Base-by-base conservation (phyloP, 2,888 invertebrate species). In the Proisotoma minuta region DNA sequence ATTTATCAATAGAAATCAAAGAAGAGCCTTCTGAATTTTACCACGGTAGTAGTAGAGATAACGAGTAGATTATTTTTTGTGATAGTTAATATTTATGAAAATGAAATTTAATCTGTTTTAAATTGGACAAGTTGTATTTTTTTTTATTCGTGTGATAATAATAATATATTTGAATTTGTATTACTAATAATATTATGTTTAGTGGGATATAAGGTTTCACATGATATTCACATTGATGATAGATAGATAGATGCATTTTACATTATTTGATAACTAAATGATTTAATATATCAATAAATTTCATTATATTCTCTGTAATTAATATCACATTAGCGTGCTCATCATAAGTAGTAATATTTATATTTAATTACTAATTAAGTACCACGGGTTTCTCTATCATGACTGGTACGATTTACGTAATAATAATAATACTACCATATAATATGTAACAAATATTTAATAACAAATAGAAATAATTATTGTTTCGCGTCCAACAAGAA, bases 11-110 rank as follows among this genome's bases (percentile, higher is more conserved):
- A 28, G 61, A 63, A 39, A 65, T 73, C 39, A 71, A 73, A 62
- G 73, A 71, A 10, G 73, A 73, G 49, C 66, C 68, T 1, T 63
- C 69, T 27, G 69, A 70, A 39, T 70, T n/a, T n/a, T n/a, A n/a
- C n/a, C n/a, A n/a, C n/a, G n/a, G n/a, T n/a, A n/a, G n/a, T n/a
- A n/a, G n/a, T n/a, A n/a, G n/a, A n/a, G n/a, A n/a, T n/a, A n/a
- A n/a, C n/a, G n/a, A n/a, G n/a, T n/a, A n/a, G n/a, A n/a, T n/a
- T n/a, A n/a, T n/a, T n/a, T n/a, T n/a, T n/a, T n/a, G n/a, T n/a
- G n/a, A n/a, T n/a, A n/a, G n/a, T n/a, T n/a, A n/a, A n/a, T n/a
- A n/a, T n/a, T n/a, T n/a, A n/a, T n/a, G n/a, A n/a, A n/a, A n/a
- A n/a, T n/a, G n/a, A n/a, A n/a, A n/a, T n/a, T n/a, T n/a, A n/a